phyloP scores from a whole-genome alignment of 2,797 vertebrate genomes.

The Poecile montanus region DNA sequence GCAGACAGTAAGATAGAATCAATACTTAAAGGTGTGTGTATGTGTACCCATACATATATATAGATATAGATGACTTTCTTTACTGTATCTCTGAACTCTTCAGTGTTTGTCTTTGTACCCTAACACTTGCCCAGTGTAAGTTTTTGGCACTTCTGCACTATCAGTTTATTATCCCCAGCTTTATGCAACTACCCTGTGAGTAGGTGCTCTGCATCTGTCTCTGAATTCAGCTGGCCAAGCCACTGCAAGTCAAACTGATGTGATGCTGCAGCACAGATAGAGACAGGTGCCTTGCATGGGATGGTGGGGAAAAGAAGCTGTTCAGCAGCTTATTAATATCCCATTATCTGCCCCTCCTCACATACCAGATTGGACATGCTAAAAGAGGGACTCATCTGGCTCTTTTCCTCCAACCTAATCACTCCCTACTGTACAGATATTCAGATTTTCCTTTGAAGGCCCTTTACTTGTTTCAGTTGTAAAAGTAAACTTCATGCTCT shows the following conservation, averaged over 20 bases:
- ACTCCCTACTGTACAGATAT: neutral
- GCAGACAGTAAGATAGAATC: conserved; percentile 20
- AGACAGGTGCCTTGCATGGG: neutral
- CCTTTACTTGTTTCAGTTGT: neutral
- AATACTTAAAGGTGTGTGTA: neutral
- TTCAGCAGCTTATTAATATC: neutral
- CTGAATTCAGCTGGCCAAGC: neutral
- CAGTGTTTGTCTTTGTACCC: neutral
- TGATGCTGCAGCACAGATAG: neutral
- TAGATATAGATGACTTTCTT: neutral
- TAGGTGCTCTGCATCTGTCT: neutral
- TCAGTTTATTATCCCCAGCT: neutral
- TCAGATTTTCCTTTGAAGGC: neutral
- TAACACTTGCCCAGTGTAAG: neutral
- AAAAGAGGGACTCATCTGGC: neutral
- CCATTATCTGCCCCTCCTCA: neutral
- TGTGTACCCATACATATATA: neutral
- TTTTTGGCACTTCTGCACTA: neutral
- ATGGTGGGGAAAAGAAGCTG: neutral
- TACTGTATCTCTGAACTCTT: neutral
- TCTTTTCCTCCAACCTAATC: neutral
- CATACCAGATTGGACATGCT: neutral
- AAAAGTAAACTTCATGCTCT: neutral
- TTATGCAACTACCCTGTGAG: neutral
- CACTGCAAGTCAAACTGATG: neutral